phyloP scores from a whole-genome alignment of 2,113 vertebrate genomes.

The Oncorhynchus kisutch region DNA sequence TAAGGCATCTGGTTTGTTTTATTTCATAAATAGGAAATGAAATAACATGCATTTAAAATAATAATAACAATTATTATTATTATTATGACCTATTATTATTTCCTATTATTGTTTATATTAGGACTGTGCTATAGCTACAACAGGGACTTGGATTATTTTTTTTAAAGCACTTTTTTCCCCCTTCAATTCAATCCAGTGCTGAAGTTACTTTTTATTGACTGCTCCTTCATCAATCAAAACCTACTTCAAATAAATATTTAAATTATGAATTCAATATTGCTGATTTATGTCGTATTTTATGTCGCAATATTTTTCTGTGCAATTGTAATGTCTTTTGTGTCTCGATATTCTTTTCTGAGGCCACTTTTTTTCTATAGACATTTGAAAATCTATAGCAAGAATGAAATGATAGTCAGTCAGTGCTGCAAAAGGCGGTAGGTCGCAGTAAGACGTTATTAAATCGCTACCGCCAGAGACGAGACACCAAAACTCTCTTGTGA shows the following conservation, averaged over 20 bases:
- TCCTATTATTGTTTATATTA: background rate
- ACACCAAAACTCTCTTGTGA: slow-evolving; percentile 48
- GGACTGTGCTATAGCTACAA: background rate
- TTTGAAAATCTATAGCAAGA: background rate
- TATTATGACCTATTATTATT: background rate
- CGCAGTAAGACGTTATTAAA: slow-evolving; percentile 39
- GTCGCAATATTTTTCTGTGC: background rate
- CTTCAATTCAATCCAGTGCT: background rate
- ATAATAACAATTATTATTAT: slow-evolving; percentile 3
- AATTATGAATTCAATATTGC: background rate
- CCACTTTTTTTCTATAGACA: background rate
- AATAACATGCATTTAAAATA: background rate
- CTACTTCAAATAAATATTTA: background rate
- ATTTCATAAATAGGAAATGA: background rate
- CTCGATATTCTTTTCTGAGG: background rate
- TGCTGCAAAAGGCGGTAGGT: slow-evolving; percentile 22
- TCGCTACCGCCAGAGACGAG: slow-evolving; percentile 45
- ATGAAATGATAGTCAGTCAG: background rate
- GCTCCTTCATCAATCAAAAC: background rate
- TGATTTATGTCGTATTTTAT: background rate
- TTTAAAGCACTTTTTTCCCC: too few relatives aligned
- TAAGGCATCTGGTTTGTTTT: background rate
- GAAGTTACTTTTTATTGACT: background rate
- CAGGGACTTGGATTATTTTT: too few relatives aligned
- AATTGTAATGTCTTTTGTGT: background rate